Evolutionary conservation across 2,113 vertebrate genomes (phyloP).

Genomic region (Aspidoscelis tigris): DNA sequence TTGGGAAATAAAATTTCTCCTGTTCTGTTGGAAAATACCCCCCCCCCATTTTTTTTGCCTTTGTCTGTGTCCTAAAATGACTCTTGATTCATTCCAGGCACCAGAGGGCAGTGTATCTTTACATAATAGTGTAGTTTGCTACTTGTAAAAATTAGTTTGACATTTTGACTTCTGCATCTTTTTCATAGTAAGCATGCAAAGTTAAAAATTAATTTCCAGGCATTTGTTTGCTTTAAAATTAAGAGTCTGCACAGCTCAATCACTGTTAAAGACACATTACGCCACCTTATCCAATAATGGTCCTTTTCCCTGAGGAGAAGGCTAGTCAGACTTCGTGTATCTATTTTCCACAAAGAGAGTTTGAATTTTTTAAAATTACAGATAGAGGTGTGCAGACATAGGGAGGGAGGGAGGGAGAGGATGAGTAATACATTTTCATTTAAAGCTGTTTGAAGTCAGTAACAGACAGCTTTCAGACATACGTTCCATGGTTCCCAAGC

Average conservation of each 20-base stretch:
- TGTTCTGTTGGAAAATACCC: not conserved
- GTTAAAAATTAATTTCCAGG: not conserved
- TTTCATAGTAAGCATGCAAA: not conserved
- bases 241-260: not conserved
- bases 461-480: not conserved
- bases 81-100: slow-evolving; percentile 14
- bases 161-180: not conserved
- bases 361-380: not conserved
- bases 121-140: not conserved
- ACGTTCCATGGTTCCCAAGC: not conserved
- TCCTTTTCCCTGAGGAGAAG: not conserved
- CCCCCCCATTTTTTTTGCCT: not conserved
- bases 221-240: not conserved
- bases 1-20: too few species aligned
- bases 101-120: slow-evolving; percentile 19
- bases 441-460: not conserved
- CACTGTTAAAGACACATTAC: not conserved
- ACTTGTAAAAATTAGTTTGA: not conserved
- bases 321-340: too few species aligned
- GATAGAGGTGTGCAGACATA: not conserved
- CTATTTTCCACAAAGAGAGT: too few species aligned
- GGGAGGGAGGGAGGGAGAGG: not conserved
- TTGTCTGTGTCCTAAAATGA: not conserved
- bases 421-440: not conserved
- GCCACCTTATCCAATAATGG: not conserved